phyloP scores from a whole-genome alignment of 2,888 invertebrate genomes.

The Platerodrilus igneus region DNA sequence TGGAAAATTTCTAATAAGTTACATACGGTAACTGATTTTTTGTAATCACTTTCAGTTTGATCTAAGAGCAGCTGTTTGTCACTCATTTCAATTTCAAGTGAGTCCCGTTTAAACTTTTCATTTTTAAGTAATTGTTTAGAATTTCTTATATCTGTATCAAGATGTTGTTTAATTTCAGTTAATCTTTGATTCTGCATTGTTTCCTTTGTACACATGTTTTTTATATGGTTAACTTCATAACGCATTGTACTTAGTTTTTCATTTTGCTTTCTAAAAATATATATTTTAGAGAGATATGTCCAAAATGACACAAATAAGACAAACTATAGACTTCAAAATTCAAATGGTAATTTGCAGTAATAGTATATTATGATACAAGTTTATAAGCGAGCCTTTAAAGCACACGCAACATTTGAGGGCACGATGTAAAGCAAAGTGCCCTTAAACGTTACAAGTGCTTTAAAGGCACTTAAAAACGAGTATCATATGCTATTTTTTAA shows the following conservation, averaged over 20 bases:
- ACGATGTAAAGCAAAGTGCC: no score
- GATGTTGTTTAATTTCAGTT: constrained; percentile 56
- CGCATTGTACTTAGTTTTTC: constrained; percentile 35
- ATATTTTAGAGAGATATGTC: no score
- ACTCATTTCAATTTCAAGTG: constrained; percentile 53
- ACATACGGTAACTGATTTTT: constrained; percentile 47
- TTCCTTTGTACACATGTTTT: constrained; percentile 61
- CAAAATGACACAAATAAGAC: no score
- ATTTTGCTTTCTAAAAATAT: constrained; percentile 53
- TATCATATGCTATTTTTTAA: no score
- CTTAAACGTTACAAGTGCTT: no score
- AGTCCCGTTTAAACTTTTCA: constrained; percentile 52
- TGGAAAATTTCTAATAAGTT: not conserved
- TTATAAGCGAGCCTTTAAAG: no score
- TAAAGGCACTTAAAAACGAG: no score
- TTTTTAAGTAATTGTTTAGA: constrained; percentile 49
- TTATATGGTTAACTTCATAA: constrained; percentile 61
- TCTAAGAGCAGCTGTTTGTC: constrained; percentile 56
- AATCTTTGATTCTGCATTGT: constrained; percentile 63
- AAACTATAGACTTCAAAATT: no score
- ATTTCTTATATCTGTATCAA: constrained; percentile 54
- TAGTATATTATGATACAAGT: no score
- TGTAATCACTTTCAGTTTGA: constrained; percentile 59
- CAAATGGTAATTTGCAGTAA: no score
- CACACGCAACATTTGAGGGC: no score